phyloP scores from a whole-genome alignment of 1,140 invertebrate genomes.

The Asbolus verrucosus region DNA sequence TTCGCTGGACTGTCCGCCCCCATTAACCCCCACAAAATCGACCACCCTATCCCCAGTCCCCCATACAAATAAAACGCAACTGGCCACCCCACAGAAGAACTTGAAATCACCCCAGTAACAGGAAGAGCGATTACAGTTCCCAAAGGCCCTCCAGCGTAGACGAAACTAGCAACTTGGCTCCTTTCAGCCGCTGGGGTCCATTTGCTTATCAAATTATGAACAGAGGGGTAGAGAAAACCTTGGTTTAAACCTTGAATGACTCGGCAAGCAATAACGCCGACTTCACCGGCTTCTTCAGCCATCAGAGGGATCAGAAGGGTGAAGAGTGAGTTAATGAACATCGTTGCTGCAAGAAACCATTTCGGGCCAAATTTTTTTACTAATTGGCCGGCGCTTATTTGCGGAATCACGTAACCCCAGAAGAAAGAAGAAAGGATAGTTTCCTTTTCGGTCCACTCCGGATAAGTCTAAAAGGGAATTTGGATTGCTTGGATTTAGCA shows the following conservation, averaged over 20 bases:
- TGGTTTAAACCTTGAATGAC: slow-evolving; percentile 81
- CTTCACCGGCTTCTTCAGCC: slow-evolving; percentile 64
- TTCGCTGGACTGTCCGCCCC: slow-evolving; percentile 75
- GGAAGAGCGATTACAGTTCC: slow-evolving; percentile 80
- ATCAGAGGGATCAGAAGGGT: slow-evolving; percentile 66
- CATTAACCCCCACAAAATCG: slow-evolving; percentile 72
- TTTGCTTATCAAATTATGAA: slow-evolving; percentile 82
- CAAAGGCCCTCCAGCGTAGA: slow-evolving; percentile 70
- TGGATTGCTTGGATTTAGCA: not conserved
- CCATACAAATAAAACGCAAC: slow-evolving; percentile 84
- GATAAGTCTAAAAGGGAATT: slow-evolving; percentile 55
- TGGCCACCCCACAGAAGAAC: slow-evolving; percentile 78
- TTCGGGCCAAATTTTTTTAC: slow-evolving; percentile 74
- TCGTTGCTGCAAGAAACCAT: slow-evolving; percentile 70
- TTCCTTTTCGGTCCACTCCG: slow-evolving; percentile 66
- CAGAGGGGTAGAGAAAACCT: slow-evolving; percentile 81
- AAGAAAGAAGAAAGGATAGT: slow-evolving; percentile 76
- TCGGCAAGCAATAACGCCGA: slow-evolving; percentile 70
- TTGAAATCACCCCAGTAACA: slow-evolving; percentile 75
- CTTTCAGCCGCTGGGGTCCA: slow-evolving; percentile 76
- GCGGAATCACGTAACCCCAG: slow-evolving; percentile 69
- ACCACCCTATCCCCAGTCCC: slow-evolving; percentile 72
- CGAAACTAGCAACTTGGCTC: slow-evolving; percentile 57
- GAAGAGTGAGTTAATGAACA: slow-evolving; percentile 68
- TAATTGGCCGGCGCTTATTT: slow-evolving; percentile 76